Percentiles rank a stretch among this genome's conserved stretches.
These are phyloP conservation scores for Caenorhabditis becei DNA, from an alignment of 2,888 invertebrate species.

Conservation along the genomic window DNA sequence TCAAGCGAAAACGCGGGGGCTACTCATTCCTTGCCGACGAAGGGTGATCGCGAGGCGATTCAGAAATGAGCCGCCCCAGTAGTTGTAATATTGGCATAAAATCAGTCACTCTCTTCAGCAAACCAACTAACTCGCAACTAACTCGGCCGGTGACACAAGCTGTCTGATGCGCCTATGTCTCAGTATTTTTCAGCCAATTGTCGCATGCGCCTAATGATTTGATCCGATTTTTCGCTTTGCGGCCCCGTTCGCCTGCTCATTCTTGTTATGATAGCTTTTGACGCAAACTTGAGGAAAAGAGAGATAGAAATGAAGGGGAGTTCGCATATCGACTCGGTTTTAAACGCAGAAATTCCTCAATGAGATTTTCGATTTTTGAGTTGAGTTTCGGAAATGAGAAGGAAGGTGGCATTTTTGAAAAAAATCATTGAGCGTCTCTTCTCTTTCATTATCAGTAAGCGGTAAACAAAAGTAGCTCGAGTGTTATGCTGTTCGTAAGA, in stretches of 20 bases:
- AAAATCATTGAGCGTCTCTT: background rate
- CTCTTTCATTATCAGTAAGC: background rate
- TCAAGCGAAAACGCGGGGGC: constrained; percentile 61
- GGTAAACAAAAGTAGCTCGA: constrained; percentile 19
- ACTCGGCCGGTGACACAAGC: constrained; percentile 44
- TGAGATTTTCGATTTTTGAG: constrained; percentile 2
- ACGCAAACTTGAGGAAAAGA: constrained; percentile 24
- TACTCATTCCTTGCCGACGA: constrained; percentile 48
- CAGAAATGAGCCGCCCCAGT: constrained; percentile 56
- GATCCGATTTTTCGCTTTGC: constrained; percentile 55
- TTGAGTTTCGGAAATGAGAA: background rate
- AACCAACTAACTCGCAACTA: constrained; percentile 22
- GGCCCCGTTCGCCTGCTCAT: constrained; percentile 27
- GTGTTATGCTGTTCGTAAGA: background rate
- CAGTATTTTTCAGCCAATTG: constrained; percentile 63
- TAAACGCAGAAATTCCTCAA: constrained; percentile 13
- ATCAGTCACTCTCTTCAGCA: constrained; percentile 44
- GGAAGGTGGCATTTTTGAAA: background rate
- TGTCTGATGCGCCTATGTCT: constrained; percentile 20
- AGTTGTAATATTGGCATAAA: constrained; percentile 61
- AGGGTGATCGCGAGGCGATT: constrained; percentile 56
- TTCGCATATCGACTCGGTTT: constrained; percentile 49
- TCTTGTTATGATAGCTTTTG: constrained; percentile 54
- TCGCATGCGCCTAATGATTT: constrained; percentile 61
- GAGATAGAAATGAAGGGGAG: constrained; percentile 38